Percentiles rank a stretch among this genome's conserved stretches.
These are phyloP conservation scores for Aythya baeri DNA, from an alignment of 2,113 vertebrate species.

Conservation along the genomic window DNA sequence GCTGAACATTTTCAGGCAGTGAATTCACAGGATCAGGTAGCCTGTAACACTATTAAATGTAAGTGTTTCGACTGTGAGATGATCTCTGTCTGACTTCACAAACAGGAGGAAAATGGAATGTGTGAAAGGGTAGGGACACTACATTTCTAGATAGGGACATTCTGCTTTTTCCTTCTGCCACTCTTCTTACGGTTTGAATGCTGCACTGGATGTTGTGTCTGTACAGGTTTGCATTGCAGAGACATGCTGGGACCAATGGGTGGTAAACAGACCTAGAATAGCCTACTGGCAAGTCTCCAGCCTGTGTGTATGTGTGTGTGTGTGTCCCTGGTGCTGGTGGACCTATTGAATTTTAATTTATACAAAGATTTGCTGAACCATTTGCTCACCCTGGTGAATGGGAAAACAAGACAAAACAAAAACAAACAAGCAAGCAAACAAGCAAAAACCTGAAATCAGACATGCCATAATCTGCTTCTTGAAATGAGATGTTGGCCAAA, in stretches of 20 bases:
- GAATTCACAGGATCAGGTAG: background rate
- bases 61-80: background rate
- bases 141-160: background rate
- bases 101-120: background rate
- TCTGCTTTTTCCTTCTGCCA: background rate
- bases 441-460: background rate
- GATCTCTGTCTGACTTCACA: background rate
- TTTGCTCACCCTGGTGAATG: constrained; percentile 53
- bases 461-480: background rate
- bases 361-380: constrained; percentile 32
- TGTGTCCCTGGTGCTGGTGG: background rate
- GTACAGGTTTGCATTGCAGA: background rate
- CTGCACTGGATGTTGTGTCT: background rate
- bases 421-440: background rate
- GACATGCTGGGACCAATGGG: background rate
- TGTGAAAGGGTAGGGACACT: background rate
- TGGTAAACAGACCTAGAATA: constrained; percentile 60
- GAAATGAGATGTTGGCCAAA: constrained; percentile 6
- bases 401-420: background rate
- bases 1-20: background rate
- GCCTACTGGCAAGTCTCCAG: constrained; percentile 32
- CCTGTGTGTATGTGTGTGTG: constrained; percentile 1
- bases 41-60: background rate
- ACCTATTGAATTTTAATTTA: constrained; percentile 8
- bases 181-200: background rate